Evolutionary conservation across 2,797 vertebrate genomes (phyloP).

Genomic region (Eulemur mongoz): DNA sequence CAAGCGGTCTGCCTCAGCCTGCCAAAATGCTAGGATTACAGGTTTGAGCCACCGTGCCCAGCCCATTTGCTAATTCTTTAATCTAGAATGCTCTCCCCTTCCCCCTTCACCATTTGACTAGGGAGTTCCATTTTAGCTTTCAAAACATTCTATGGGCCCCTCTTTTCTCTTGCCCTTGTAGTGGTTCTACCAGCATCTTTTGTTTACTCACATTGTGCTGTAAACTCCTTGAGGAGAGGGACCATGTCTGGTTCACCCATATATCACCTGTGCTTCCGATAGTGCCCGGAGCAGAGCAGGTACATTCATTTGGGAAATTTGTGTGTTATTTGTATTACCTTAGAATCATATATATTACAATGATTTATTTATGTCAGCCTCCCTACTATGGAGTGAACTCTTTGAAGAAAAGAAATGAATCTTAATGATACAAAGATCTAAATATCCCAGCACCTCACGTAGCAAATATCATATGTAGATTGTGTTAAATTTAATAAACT

Average conservation of each 20-base stretch:
- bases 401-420: slow-evolving; percentile 23
- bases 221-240: not conserved
- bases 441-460: not conserved
- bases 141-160: not conserved
- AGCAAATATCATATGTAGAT: not conserved
- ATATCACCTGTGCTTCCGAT: not conserved
- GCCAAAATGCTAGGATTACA: not conserved
- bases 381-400: not conserved
- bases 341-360: not conserved
- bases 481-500: not conserved
- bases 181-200: not conserved
- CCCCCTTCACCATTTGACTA: not conserved
- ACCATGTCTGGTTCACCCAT: not conserved
- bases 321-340: not conserved
- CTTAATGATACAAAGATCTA: slow-evolving; percentile 11
- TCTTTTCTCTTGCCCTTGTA: not conserved
- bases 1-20: not conserved
- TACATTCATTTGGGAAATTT: not conserved
- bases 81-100: not conserved
- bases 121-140: slow-evolving; percentile 36
- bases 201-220: not conserved
- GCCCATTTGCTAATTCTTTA: not conserved
- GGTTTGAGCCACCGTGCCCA: not conserved
- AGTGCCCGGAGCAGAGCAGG: not conserved
- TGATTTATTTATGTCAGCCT: slow-evolving; percentile 20